phyloP scores from a whole-genome alignment of 2,113 vertebrate species.

The Micronycteris hirsuta region DNA sequence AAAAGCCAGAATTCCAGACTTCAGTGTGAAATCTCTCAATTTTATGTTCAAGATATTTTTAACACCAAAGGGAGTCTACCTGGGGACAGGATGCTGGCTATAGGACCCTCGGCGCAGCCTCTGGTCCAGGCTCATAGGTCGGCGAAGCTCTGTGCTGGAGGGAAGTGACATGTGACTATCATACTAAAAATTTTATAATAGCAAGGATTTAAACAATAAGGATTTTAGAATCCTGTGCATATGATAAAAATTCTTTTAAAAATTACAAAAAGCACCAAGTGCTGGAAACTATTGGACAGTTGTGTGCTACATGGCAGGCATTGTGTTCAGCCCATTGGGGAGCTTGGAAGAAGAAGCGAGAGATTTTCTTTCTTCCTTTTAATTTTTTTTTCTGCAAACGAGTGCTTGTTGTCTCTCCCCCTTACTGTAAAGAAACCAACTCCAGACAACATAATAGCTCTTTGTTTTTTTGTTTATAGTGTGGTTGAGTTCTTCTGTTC shows the following conservation, averaged over 20 bases:
- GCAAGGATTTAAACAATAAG: constrained; percentile 3
- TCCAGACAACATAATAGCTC: constrained; percentile 42
- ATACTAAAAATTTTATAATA: not conserved
- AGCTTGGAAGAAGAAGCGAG: not conserved
- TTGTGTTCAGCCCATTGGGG: not conserved
- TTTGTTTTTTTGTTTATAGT: constrained; percentile 34
- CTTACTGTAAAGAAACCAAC: constrained; percentile 46
- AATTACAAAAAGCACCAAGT: not conserved
- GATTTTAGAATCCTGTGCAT: constrained; percentile 19
- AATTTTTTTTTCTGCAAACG: constrained; percentile 51
- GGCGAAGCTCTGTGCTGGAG: not conserved
- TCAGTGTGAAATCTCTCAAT: not conserved
- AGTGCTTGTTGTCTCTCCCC: constrained; percentile 36
- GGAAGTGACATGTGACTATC: not conserved
- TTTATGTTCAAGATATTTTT: not conserved
- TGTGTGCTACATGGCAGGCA: not conserved
- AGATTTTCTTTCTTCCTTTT: constrained; percentile 35
- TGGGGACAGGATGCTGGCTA: not conserved
- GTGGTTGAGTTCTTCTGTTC: constrained; percentile 11
- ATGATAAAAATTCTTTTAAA: not conserved
- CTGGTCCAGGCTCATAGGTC: not conserved
- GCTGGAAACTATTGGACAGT: not conserved
- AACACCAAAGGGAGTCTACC: not conserved
- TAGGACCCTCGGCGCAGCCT: not conserved
- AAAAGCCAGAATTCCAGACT: not conserved